Conservation (phyloP, 2,113 vertebrate species). For the Indicator maculatus region DNA sequence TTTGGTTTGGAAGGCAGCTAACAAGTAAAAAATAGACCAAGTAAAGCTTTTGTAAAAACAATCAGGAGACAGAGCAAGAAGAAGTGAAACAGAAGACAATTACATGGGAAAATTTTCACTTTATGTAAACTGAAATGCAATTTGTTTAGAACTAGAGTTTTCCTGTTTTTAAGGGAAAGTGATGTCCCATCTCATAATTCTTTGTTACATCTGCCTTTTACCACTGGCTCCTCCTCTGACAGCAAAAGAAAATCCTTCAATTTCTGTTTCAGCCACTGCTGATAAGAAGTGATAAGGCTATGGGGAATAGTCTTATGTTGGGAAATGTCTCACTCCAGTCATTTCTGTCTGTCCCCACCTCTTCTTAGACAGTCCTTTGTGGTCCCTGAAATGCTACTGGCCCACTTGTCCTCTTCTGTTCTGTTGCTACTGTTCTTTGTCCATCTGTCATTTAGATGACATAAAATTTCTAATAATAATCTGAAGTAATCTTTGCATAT, state of each 20-base stretch:
- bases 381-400: not conserved
- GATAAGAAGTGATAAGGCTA: not conserved
- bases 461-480: constrained; percentile 36
- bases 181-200: not conserved
- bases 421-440: not conserved
- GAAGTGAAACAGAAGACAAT: not conserved
- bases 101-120: not conserved
- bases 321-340: not conserved
- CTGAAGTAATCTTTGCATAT: constrained; percentile 22
- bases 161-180: not conserved
- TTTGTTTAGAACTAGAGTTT: not conserved
- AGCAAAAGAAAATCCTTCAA: not conserved
- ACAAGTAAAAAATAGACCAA: not conserved
- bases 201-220: not conserved
- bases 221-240: not conserved
- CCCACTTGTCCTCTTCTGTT: not conserved
- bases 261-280: not conserved
- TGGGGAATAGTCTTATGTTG: not conserved
- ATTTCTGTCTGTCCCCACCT: not conserved
- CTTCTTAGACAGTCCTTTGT: not conserved
- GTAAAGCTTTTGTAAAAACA: not conserved
- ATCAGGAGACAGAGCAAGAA: not conserved
- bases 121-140: not conserved
- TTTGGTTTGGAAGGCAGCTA: not conserved
- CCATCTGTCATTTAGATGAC: not conserved